Evolutionary conservation across 2,888 invertebrate species (phyloP), one percentile per base, ranked within the genome.

Genomic region (Scrobipalpa costella): DNA sequence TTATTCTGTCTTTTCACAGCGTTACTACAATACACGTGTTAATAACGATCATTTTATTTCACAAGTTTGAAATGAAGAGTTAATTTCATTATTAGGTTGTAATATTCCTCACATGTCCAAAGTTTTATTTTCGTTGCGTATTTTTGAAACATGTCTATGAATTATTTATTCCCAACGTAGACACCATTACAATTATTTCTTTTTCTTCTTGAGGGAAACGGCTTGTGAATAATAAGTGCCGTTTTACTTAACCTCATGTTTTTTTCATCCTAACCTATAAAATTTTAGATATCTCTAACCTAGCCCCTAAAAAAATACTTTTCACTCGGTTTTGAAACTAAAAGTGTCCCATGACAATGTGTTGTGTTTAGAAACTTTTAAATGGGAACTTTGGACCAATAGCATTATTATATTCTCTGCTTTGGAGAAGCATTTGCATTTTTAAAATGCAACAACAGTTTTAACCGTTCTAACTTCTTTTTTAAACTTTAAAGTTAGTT

Each of bases 141-240:
- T 57, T 57, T 57, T 57, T 17, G 36, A 57, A 57, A 57, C 83
- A 88, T 86, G 77, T 75, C 77, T 76, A 87, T 90, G 88, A 87
- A 89, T 89, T 86, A 90, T 90, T 84, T 85, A 90, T 88, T 78
- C 71, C 78, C 80, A 76, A 79, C 78, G 79, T 84, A 86, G 50
- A 50, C 86, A 84, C 83, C 81, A 86, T 88, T 85, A 86, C 83
- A 86, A 88, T 85, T 85, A 86, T 86, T 86, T 85, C 84, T 86
- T 85, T 61, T 86, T 85, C 80, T 78, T 81, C 82, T 79, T 73
- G 78, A 76, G 80, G 83, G 80, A 78, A 83, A 84, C 83, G 77
- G 76, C 79, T 79, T 70, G 77, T 82, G 86, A 87, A 87, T 88
- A 85, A 82, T 74, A 87, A 86, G 72, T 69, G 70, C 64, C 70